Base-by-base conservation (phyloP, 2,888 invertebrate species). In the Mimas tiliae region DNA sequence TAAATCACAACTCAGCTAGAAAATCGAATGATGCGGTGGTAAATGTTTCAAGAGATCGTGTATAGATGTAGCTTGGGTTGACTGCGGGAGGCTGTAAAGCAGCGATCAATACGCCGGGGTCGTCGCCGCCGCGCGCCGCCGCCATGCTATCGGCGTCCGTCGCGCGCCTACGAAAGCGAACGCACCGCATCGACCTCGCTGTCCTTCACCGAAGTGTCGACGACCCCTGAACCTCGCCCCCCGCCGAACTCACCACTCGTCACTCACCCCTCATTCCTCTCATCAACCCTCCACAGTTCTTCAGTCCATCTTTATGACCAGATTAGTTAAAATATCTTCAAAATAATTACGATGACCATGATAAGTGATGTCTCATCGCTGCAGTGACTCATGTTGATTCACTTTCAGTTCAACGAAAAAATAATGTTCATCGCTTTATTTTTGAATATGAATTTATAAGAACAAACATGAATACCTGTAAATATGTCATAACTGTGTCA, bases 201-300 rank as follows among this genome's bases (percentile, higher is more conserved):
- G 91, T 90, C 91, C 92, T 91, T 91, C 93, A 90, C 87, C 84
- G 83, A 79, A 82, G 86, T 87, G 92, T 91, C 92, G 88, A 86
- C 90, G 92, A 92, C 91, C 92, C 86, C 84, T 81, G 78, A 75
- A 78, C 78, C 79, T 79, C 78, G 76, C 78, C 75, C 71, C 78
- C 80, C 74, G 0, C 19, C 16, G 19, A 45, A 1, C 19, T 19
- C 50, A 9, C 48, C 48, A 74, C 76, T 69, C 72, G 67, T 77
- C 73, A 77, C 66, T 72, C 73, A 74, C 72, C 77, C 76, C 76
- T 69, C 74, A 67, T 72, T 73, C 77, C 78, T 75, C 78, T 69
- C 71, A 71, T 72, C 80, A 85, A 78, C 83, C 85, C 86, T 81
- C 79, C 79, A 73, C 77, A 79, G 77, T 85, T 84, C 86, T 83